These are phyloP conservation scores for Pterois miles DNA, from an alignment of 2,797 vertebrate genomes.

Conservation along the genomic window DNA sequence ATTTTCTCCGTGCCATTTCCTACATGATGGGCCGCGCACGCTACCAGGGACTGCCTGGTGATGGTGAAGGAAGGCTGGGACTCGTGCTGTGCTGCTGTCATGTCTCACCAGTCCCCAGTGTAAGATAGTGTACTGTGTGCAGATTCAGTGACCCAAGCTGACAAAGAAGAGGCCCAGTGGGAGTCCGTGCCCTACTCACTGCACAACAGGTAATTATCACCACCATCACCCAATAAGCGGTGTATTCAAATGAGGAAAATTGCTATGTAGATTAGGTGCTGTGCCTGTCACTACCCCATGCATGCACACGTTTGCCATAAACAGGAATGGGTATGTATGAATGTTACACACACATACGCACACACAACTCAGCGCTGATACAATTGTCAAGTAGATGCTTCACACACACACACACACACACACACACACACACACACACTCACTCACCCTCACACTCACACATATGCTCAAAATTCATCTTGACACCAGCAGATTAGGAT, in stretches of 20 bases:
- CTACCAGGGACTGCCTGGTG: conserved; percentile 27
- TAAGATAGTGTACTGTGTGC: conserved; percentile 39
- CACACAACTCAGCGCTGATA: not conserved
- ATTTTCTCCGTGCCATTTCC: conserved; percentile 43
- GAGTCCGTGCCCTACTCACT: conserved; percentile 56
- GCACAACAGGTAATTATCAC: conserved; percentile 78
- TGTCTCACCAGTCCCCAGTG: conserved; percentile 62
- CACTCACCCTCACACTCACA: conserved; percentile 8
- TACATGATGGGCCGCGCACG: conserved; percentile 16
- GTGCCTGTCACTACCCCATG: conserved; percentile 27
- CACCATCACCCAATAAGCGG: conserved; percentile 58
- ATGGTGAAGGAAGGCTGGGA: conserved; percentile 23
- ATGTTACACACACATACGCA: conserved; percentile 26
- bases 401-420: too few species aligned
- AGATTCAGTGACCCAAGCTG: conserved; percentile 56
- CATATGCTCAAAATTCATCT: conserved; percentile 41
- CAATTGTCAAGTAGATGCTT: conserved; percentile 26
- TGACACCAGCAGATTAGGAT: conserved; percentile 69
- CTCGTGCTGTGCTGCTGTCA: conserved; percentile 50
- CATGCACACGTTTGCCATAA: conserved; percentile 31
- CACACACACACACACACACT: not conserved
- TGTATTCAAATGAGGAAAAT: conserved; percentile 75
- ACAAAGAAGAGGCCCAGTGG: conserved; percentile 60
- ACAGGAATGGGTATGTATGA: conserved; percentile 15
- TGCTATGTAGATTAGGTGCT: conserved; percentile 74